phyloP scores from a whole-genome alignment of 2,797 vertebrate species.

The Euthynnus affinis region DNA sequence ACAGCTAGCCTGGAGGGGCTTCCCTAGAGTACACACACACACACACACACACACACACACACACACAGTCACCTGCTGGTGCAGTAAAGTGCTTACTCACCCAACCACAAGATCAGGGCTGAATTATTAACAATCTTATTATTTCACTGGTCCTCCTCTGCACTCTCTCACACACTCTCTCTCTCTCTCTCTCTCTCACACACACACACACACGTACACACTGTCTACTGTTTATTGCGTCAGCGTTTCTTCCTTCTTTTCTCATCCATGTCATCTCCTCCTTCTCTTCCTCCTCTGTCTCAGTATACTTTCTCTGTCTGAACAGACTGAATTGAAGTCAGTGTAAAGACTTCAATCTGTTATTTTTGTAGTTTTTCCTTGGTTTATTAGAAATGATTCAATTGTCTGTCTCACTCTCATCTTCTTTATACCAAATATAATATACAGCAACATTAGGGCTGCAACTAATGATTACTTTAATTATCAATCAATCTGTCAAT shows the following conservation, averaged over 20 bases:
- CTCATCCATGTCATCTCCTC: background rate
- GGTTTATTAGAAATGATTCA: background rate
- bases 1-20: constrained; percentile 23
- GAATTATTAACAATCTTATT: constrained; percentile 68
- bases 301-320: no score
- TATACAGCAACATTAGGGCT: no score
- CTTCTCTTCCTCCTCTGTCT: background rate
- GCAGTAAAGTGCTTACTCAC: constrained; percentile 61
- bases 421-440: background rate
- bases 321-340: no score
- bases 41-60: constrained; percentile 16
- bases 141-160: constrained; percentile 19
- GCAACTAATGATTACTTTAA: no score
- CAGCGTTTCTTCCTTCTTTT: background rate
- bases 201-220: background rate
- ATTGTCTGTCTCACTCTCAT: no score
- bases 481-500: no score
- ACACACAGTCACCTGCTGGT: constrained; percentile 29
- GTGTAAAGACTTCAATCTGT: background rate
- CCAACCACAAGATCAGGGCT: constrained; percentile 44
- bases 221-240: background rate
- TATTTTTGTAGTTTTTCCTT: background rate
- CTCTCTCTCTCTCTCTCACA: background rate
- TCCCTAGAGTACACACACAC: constrained; percentile 14
- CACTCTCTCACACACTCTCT: background rate